These are phyloP conservation scores for Mastomys natalensis DNA, from an alignment of 2,113 vertebrate species.

Conservation along the genomic window DNA sequence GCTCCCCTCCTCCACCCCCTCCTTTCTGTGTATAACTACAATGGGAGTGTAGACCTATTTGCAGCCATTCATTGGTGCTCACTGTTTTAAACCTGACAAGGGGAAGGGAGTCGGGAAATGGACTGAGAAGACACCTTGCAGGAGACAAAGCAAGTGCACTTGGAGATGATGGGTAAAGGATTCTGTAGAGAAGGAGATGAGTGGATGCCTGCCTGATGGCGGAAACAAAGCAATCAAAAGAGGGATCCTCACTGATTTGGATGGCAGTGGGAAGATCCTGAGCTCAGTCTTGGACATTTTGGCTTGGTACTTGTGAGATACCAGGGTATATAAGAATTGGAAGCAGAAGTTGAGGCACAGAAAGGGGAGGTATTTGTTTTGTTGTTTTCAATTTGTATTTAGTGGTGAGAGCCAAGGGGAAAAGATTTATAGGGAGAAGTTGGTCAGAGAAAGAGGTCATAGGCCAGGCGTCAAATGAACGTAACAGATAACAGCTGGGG, in stretches of 20 bases:
- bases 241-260: conserved; percentile 14
- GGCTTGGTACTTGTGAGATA: neutral
- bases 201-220: neutral
- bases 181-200: neutral
- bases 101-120: neutral
- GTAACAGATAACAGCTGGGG: too few species aligned
- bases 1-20: neutral
- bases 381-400: neutral
- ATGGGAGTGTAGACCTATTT: too few species aligned
- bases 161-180: neutral
- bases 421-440: neutral
- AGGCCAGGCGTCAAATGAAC: neutral
- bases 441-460: neutral
- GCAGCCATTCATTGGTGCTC: neutral
- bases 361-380: neutral
- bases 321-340: neutral
- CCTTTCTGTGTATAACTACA: neutral
- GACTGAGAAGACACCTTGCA: neutral
- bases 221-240: neutral
- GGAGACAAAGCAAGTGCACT: conserved; percentile 8
- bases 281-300: neutral
- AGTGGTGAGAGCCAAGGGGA: neutral
- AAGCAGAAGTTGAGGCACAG: neutral
- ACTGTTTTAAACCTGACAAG: neutral
- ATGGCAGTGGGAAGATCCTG: neutral